Conservation (phyloP, 2,888 invertebrate species). For the Idaea aversata region DNA sequence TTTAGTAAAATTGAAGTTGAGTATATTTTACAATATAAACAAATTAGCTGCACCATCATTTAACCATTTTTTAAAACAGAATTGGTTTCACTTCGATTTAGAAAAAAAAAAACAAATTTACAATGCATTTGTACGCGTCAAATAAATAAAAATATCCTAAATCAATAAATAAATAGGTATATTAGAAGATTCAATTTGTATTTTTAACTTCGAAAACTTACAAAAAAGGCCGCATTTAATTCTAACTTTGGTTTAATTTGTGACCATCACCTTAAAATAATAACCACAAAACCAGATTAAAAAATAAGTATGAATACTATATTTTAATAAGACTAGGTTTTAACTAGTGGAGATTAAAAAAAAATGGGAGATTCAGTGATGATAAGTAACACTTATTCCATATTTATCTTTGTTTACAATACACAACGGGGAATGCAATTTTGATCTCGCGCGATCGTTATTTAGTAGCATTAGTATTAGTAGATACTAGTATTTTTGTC, state of each 20-base stretch:
- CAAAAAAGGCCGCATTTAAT: conserved; percentile 32
- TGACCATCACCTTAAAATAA: conserved; percentile 50
- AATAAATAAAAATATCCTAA: conserved; percentile 15
- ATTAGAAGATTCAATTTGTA: background rate
- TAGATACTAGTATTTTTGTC: too few species aligned
- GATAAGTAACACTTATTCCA: conserved; percentile 24
- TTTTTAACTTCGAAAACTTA: background rate
- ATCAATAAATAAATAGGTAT: conserved; percentile 6
- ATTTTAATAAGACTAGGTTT: conserved; percentile 41
- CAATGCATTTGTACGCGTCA: background rate
- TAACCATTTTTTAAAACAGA: background rate
- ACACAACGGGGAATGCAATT: background rate
- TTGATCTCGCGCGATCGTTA: background rate
- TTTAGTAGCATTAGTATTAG: background rate
- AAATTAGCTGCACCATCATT: background rate
- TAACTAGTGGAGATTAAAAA: conserved; percentile 57
- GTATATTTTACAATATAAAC: background rate
- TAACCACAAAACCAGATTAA: background rate
- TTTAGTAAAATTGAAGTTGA: background rate
- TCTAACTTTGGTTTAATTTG: conserved; percentile 72
- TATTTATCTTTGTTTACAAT: conserved; percentile 3
- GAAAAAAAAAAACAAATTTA: too few species aligned
- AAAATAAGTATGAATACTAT: conserved; percentile 1
- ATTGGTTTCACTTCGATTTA: too few species aligned
- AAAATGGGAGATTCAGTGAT: conserved; percentile 12